Evolutionary conservation across 2,888 invertebrate genomes (phyloP).

Genomic region (Aphidius colemani): DNA sequence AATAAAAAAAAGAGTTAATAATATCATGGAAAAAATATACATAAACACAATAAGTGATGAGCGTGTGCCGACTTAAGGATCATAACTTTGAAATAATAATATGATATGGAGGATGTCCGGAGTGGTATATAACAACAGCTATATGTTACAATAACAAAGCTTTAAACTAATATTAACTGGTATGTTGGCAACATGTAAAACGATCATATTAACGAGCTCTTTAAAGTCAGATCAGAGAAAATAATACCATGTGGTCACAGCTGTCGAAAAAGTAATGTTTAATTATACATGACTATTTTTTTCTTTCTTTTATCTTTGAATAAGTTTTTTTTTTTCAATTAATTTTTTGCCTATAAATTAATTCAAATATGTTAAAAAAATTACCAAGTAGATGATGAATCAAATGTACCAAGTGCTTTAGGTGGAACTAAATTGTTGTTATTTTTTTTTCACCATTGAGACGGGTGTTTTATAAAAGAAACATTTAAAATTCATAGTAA

Average conservation of each 20-base stretch:
- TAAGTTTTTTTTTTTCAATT: not conserved
- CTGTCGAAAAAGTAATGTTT: conserved; percentile 40
- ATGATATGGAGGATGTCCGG: conserved; percentile 18
- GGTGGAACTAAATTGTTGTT: too few relatives aligned
- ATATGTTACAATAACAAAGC: conserved; percentile 56
- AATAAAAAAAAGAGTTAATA: conserved; percentile 3
- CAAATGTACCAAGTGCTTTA: too few relatives aligned
- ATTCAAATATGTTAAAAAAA: too few relatives aligned
- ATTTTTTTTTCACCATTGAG: not conserved
- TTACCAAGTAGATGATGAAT: too few relatives aligned
- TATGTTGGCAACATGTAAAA: conserved; percentile 56
- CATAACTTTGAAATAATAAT: not conserved
- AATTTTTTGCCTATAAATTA: too few relatives aligned
- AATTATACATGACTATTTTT: not conserved
- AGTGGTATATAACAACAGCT: conserved; percentile 17
- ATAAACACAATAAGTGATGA: conserved; percentile 19
- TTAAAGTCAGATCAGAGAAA: conserved; percentile 53
- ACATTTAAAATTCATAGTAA: not conserved
- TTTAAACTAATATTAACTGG: conserved; percentile 58
- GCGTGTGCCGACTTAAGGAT: conserved; percentile 11
- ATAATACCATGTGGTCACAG: conserved; percentile 56
- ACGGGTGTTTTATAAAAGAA: conserved; percentile 2
- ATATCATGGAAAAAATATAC: not conserved
- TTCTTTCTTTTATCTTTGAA: not conserved
- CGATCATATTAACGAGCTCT: conserved; percentile 57